Percentiles rank a stretch among this genome's conserved stretches.
Evolutionary conservation across 2,113 vertebrate species (phyloP).

Genomic region (Gasterosteus nipponicus): DNA sequence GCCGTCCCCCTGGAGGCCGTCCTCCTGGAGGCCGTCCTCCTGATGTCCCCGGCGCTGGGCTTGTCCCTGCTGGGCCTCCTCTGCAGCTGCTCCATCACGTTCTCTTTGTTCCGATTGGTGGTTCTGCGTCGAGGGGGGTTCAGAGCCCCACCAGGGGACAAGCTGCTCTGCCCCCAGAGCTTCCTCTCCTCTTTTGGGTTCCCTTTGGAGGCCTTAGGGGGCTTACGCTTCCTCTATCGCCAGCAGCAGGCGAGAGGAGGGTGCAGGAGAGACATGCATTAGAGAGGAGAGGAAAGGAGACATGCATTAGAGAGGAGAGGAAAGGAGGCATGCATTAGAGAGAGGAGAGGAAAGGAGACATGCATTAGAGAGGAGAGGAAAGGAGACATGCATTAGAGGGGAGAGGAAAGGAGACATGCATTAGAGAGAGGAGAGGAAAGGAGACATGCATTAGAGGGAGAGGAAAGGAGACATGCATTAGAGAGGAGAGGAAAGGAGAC

Average conservation of each 20-base stretch:
- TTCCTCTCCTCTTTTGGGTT: slow-evolving; percentile 22
- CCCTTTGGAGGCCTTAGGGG: slow-evolving; percentile 50
- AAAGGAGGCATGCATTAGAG: not conserved
- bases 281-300: slow-evolving; percentile 46
- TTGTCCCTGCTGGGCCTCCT: slow-evolving; percentile 8
- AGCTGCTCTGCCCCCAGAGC: slow-evolving; percentile 6
- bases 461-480: too few relatives aligned
- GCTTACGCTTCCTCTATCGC: slow-evolving; percentile 77
- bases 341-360: too few relatives aligned
- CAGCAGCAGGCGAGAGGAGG: slow-evolving; percentile 66
- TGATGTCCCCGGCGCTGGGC: slow-evolving; percentile 6
- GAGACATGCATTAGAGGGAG: too few relatives aligned
- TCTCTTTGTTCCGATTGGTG: slow-evolving; percentile 46
- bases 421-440: too few relatives aligned
- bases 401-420: too few relatives aligned
- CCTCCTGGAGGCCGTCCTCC: slow-evolving; percentile 26
- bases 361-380: too few relatives aligned
- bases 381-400: too few relatives aligned
- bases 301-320: slow-evolving; percentile 32
- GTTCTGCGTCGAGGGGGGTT: slow-evolving; percentile 14
- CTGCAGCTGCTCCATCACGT: slow-evolving; percentile 36
- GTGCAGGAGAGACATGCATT: slow-evolving; percentile 70
- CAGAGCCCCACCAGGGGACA: slow-evolving; percentile 23
- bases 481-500: too few relatives aligned
- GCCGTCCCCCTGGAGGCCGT: not conserved